Conservation (phyloP, 2,113 vertebrate genomes). For the Nanorana parkeri region DNA sequence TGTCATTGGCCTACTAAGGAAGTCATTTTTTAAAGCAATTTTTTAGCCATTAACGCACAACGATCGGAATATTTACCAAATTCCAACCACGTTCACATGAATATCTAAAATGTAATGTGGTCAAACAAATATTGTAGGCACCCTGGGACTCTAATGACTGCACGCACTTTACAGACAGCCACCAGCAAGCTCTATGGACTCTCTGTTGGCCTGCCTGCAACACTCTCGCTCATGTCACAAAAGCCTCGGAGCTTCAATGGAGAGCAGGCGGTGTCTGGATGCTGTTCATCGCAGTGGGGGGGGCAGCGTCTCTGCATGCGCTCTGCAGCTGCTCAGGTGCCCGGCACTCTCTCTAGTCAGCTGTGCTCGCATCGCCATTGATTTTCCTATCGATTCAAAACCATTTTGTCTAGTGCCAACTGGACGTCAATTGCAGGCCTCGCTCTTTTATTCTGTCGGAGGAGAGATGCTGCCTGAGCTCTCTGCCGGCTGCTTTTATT, state of each 20-base stretch:
- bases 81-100: too few relatives aligned
- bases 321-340: conserved; percentile 10
- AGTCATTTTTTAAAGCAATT: too few relatives aligned
- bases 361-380: conserved; percentile 28
- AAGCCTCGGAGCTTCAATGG: conserved; percentile 7
- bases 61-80: too few relatives aligned
- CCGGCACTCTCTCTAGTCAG: background rate
- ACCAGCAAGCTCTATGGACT: background rate
- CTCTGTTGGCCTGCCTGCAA: background rate
- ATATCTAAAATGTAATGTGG: too few relatives aligned
- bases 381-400: conserved; percentile 45
- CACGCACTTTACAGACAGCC: background rate
- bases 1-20: too few relatives aligned
- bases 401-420: conserved; percentile 31
- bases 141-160: background rate
- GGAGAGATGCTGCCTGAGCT: background rate
- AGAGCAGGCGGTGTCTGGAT: background rate
- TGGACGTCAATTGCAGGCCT: conserved; percentile 12
- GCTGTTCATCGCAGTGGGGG: conserved; percentile 22
- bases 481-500: conserved; percentile 15
- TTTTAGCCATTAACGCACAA: too few relatives aligned
- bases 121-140: too few relatives aligned
- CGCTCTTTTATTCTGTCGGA: conserved; percentile 7
- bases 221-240: conserved; percentile 3
- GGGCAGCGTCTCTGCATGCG: background rate